Base-by-base conservation (phyloP, 1,140 invertebrate species). In the Whitmania pigra region DNA sequence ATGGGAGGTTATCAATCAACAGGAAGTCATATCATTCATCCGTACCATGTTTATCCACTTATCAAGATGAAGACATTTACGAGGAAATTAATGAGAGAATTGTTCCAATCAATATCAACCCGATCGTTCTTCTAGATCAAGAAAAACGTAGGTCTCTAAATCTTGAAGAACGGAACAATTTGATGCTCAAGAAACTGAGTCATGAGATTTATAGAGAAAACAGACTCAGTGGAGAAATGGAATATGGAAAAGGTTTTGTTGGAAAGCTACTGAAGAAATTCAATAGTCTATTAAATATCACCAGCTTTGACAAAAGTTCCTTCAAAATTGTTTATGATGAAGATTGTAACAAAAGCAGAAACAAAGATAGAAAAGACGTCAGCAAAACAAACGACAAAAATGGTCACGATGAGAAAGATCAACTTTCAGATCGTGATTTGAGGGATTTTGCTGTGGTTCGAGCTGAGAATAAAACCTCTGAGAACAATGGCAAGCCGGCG, bases 241-340 rank as follows among this genome's bases (percentile, higher is more conserved):
- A 63, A n/a, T 63, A 63, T 63, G 57, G 57, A 31, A 63, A 31
- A 63, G 57, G 57, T 25, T 63, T 63, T 63, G 57, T 63, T 18
- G 57, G 57, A 25, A 63, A 63, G 57, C 57, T 63, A 31, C 20
- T 63, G 22, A 63, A 63, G 29, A 63, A 63, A 31, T 63, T 63
- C 29, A 25, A 22, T 13, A 25, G 22, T 63, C 57, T 63, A 18
- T 22, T 63, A 7, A 63, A 63, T 18, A 63, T 63, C 55, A 60
- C 5, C 22, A 63, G 11, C 57, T 25, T 25, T 63, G 29, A 63
- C 3, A 63, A 63, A 63, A 63, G 22, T 13, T 22, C 57, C 6
- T 17, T 22, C 29, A 63, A 63, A 18, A 63, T 63, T 13, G 29
- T 63, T 31, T 25, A 63, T 31, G 29, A 63, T 31, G 29, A 31